phyloP scores from a whole-genome alignment of 2,113 vertebrate genomes.

The Pterophyllum scalare region DNA sequence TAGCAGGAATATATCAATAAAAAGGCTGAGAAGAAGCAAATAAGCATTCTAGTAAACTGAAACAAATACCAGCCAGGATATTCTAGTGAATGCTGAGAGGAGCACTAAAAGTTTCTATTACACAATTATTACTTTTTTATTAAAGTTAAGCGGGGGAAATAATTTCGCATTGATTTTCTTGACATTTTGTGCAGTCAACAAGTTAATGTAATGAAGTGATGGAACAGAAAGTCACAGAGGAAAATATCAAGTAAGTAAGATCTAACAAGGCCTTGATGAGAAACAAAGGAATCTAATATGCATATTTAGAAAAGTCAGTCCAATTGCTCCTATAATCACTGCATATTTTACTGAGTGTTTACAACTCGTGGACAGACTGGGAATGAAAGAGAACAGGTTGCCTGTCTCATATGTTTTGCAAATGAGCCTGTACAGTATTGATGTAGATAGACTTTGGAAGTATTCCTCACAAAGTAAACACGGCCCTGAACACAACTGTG shows the following conservation, averaged over 20 bases:
- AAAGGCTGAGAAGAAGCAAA: slow-evolving; percentile 3
- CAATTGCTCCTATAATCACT: slow-evolving; percentile 49
- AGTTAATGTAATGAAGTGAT: background rate
- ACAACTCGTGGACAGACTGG: slow-evolving; percentile 66
- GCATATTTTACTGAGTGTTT: slow-evolving; percentile 65
- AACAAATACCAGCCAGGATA: background rate
- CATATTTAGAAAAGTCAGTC: slow-evolving; percentile 31
- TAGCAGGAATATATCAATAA: slow-evolving; percentile 8
- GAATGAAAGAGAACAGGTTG: slow-evolving; percentile 75
- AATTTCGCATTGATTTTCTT: background rate
- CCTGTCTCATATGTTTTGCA: slow-evolving; percentile 75
- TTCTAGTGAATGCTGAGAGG: background rate
- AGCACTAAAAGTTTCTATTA: background rate
- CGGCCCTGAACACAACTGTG: slow-evolving; percentile 47
- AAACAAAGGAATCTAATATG: slow-evolving; percentile 39
- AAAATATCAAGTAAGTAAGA: slow-evolving; percentile 34
- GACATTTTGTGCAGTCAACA: background rate
- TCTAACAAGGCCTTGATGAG: slow-evolving; percentile 21
- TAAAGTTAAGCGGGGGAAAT: background rate
- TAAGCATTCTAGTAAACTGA: slow-evolving; percentile 7
- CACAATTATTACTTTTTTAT: background rate
- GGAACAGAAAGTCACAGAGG: background rate
- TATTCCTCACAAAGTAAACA: slow-evolving; percentile 68
- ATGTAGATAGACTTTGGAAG: slow-evolving; percentile 56
- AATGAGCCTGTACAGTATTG: slow-evolving; percentile 66